Evolutionary conservation across 2,888 invertebrate genomes (phyloP).

Genomic region (Torymus texanus): DNA sequence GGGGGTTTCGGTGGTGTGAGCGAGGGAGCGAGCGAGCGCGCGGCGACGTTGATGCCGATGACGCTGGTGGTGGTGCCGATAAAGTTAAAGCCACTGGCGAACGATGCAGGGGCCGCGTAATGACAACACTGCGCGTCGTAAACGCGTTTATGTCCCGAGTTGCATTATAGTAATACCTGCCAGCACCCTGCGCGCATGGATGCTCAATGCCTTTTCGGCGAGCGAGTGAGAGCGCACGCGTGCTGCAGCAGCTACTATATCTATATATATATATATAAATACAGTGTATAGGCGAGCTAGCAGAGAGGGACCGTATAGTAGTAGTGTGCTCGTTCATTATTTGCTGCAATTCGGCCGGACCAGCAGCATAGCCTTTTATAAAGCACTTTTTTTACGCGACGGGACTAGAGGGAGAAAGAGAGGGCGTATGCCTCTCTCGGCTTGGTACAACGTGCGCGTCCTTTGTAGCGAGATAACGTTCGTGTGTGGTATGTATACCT

Average conservation of each 20-base stretch:
- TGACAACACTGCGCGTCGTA: slow-evolving; percentile 75
- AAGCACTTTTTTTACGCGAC: slow-evolving; percentile 25
- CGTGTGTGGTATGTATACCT: too few species aligned
- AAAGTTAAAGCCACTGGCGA: slow-evolving; percentile 73
- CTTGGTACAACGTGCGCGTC: not conserved
- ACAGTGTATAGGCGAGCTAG: not conserved
- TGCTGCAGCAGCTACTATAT: too few species aligned
- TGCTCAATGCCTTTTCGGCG: slow-evolving; percentile 65
- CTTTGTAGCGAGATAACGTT: slow-evolving; percentile 30
- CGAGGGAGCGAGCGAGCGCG: slow-evolving; percentile 43
- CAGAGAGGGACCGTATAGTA: too few species aligned
- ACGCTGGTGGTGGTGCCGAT: slow-evolving; percentile 69
- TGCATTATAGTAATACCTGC: slow-evolving; percentile 74
- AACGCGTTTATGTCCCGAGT: slow-evolving; percentile 75
- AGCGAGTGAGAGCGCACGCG: slow-evolving; percentile 45
- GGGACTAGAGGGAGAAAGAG: too few species aligned
- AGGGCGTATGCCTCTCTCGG: not conserved
- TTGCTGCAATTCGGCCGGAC: slow-evolving; percentile 36
- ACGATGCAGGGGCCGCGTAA: slow-evolving; percentile 73
- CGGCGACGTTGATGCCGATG: slow-evolving; percentile 55
- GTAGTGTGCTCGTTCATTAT: slow-evolving; percentile 51
- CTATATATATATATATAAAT: too few species aligned
- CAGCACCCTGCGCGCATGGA: slow-evolving; percentile 64
- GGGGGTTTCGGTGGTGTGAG: slow-evolving; percentile 51
- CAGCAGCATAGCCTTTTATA: slow-evolving; percentile 30